Base-by-base conservation (phyloP, 2,888 invertebrate genomes). In the Apocheima hispidaria region DNA sequence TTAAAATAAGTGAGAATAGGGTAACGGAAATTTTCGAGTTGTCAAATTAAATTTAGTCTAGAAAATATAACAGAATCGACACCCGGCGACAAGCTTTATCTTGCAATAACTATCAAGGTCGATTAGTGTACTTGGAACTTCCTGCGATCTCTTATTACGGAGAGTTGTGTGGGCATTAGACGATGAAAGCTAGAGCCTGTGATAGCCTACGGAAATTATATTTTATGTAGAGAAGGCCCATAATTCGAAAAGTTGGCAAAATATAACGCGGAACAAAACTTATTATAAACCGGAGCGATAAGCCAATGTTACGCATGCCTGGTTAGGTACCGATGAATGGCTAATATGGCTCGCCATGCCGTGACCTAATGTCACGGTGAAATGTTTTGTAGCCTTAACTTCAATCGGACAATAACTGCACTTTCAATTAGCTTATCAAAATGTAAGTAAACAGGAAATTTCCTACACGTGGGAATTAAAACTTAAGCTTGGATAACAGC, bases 341-440 rank as follows among this genome's bases (percentile, higher is more conserved):
- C 52, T 60, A 59, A 63, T 46, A 33, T 40, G 43, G 43, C 49
- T 49, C 26, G 36, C 26, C 9, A 26, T 54, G 14, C 60, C 46
- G 43, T 51, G 58, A 43, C 51, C 43, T 36, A 63, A 54, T 65
- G 56, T 65, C 61, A 68, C 44, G 56, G 62, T 60, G 44, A 52
- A 62, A 49, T 38, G 41, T 52, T 43, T 21, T 14, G 5, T 56
- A 49, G 41, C 33, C 40, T 14, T 58, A 18, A 21, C 21, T 41
- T 40, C 16, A 18, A 26, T 18, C 30, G 6, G 30, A 18, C 33
- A 28, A 46, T 36, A 28, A 28, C 4, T 6, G 12, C 40, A 62
- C 62, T 60, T 62, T 53, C 52, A 50, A 60, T 36, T 60, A 40
- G 60, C 21, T 54, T 50, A 43, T 51, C 41, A 53, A 48, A 53